phyloP scores from a whole-genome alignment of 2,797 vertebrate genomes.

The Streptopelia turtur region DNA sequence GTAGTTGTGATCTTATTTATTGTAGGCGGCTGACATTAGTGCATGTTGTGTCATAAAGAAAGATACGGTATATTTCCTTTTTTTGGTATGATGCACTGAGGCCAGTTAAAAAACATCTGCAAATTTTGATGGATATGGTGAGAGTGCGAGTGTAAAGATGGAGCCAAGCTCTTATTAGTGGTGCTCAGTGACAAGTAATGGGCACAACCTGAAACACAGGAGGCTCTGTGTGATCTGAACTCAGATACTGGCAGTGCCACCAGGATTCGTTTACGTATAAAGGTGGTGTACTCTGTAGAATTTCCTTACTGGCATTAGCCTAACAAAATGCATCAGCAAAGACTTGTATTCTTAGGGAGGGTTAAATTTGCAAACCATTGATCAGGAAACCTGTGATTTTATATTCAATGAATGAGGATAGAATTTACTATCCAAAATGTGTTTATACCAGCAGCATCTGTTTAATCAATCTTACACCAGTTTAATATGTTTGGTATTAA shows the following conservation, averaged over 20 bases:
- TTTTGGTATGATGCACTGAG: not conserved
- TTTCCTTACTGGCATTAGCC: not conserved
- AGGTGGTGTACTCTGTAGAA: not conserved
- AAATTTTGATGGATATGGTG: not conserved
- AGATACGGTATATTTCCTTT: not conserved
- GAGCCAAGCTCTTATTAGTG: not conserved
- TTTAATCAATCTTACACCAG: not conserved
- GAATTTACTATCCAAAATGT: not conserved
- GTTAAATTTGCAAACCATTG: not conserved
- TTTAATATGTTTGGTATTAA: not conserved
- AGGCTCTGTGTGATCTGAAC: not conserved
- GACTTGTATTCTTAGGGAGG: not conserved
- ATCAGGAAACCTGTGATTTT: not conserved
- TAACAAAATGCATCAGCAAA: not conserved
- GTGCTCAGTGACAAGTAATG: not conserved
- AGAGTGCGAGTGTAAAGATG: not conserved
- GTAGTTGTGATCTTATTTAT: not conserved
- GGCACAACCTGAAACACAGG: not conserved
- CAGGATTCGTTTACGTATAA: not conserved
- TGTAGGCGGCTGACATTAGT: not conserved
- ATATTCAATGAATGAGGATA: not conserved
- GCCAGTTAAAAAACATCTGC: not conserved
- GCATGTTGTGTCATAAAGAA: not conserved
- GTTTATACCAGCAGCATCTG: not conserved
- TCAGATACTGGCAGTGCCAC: rapidly evolving